Evolutionary conservation across 1,140 invertebrate genomes (phyloP), one percentile per base, ranked within the genome.

Genomic region (Uloborus diversus): DNA sequence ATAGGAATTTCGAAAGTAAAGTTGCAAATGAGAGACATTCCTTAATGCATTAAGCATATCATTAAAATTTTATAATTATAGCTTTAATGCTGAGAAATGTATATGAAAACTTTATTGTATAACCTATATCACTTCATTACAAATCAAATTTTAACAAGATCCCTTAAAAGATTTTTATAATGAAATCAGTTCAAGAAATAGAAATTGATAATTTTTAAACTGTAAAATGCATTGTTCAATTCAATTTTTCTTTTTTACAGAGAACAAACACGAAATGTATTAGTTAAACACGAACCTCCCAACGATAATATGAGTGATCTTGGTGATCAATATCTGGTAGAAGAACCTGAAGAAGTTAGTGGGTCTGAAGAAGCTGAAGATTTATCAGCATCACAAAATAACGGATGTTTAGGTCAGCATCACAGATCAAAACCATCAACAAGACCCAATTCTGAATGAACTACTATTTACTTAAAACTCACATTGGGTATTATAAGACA

Each of bases 341-440:
- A 75, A 51, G 71, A 75, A 51, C 71, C 71, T 25, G 71, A 57
- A 61, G 71, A 75, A 35, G 71, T 28, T 2, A 75, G 71, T 64
- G 71, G 71, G 28, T 37, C 71, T 23, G 71, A 75, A 51, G 71
- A 75, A 75, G 71, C 71, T 13, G 71, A 75, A 64, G 71, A 75
- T 64, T 37, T 75, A 35, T 75, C 71, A 51, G 53, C 71, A 64
- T 59, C 57, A 30, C 71, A 75, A 75, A 64, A 53, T 23, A 75
- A 32, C 64, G 71, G 57, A 35, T 75, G 57, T 42, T 20, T 75
- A 62, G 47, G 47, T n/a, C 57, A 64, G 51, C 37, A 25, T 23
- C 33, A 57, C 49, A 62, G 71, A 64, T 51, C 71, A 64, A 62
- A 42, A 62, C 20, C 59, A 42, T 64, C 71, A 49, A 13, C 30